phyloP scores from a whole-genome alignment of 2,888 invertebrate species.

The Caenorhabditis sinica region DNA sequence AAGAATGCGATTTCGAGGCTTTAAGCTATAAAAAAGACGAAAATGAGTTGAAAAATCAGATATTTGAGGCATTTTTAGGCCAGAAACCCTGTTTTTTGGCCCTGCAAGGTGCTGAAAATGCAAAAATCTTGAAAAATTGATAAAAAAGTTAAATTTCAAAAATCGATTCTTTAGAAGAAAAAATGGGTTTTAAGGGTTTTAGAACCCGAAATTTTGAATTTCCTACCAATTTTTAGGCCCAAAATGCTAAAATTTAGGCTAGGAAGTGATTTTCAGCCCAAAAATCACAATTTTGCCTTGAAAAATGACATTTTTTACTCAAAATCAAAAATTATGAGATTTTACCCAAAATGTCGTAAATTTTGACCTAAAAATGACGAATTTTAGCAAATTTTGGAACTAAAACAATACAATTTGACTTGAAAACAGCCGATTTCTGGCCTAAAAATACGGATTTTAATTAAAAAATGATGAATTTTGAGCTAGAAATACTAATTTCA shows the following conservation, averaged over 20 bases:
- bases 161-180: not conserved
- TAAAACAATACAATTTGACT: too few species aligned
- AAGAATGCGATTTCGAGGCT: conserved; percentile 1
- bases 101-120: too few species aligned
- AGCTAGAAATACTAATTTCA: not conserved
- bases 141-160: not conserved
- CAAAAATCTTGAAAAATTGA: not conserved
- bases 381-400: too few species aligned
- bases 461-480: not conserved
- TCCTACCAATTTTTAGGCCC: too few species aligned
- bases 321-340: conserved; percentile 36
- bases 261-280: not conserved
- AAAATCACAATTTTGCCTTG: not conserved
- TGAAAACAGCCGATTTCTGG: not conserved
- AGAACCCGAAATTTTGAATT: not conserved
- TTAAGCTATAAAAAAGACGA: too few species aligned
- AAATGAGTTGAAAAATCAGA: not conserved
- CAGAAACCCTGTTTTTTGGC: not conserved
- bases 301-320: not conserved
- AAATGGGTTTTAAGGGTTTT: conserved; percentile 13
- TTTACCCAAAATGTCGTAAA: conserved; percentile 56
- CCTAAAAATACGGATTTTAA: not conserved
- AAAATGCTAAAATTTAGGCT: too few species aligned
- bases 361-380: too few species aligned
- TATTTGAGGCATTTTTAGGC: not conserved